Percentiles rank a stretch among this genome's conserved stretches.
phyloP scores from a whole-genome alignment of 92 coral and sea anemone species.

The Phenganax marumi region DNA sequence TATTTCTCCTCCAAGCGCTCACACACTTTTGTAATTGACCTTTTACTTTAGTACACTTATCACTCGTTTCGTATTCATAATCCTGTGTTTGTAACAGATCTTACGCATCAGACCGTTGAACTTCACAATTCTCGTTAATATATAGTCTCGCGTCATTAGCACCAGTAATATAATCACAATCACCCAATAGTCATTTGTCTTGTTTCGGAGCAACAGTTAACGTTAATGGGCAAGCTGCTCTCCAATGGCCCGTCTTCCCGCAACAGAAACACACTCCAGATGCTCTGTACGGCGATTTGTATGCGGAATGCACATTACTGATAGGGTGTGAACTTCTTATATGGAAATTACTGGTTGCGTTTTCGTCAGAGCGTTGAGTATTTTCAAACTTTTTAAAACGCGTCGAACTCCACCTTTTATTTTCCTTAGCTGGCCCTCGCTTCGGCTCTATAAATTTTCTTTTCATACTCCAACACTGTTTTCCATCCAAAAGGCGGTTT shows the following conservation, averaged over 20 bases:
- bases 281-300: not conserved
- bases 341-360: not conserved
- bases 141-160: not conserved
- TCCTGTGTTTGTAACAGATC: not conserved
- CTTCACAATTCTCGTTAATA: not conserved
- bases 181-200: not conserved
- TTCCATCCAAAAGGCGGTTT: conserved; percentile 11
- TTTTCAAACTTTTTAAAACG: too few species aligned
- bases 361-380: conserved; percentile 20
- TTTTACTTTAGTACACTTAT: conserved; percentile 13
- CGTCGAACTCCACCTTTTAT: too few species aligned
- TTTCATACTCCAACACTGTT: conserved; percentile 5
- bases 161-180: not conserved
- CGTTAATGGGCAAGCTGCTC: conserved; percentile 22
- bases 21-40: conserved; percentile 17
- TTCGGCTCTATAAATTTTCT: too few species aligned
- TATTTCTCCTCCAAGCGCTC: not conserved
- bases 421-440: too few species aligned
- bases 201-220: not conserved
- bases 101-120: not conserved
- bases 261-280: conserved; percentile 25
- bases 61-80: not conserved
- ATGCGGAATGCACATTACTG: not conserved
- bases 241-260: conserved; percentile 38
- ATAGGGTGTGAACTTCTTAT: not conserved